These are phyloP conservation scores for Percopsis omiscomaycus DNA, from an alignment of 2,797 vertebrate species.

Conservation along the genomic window DNA sequence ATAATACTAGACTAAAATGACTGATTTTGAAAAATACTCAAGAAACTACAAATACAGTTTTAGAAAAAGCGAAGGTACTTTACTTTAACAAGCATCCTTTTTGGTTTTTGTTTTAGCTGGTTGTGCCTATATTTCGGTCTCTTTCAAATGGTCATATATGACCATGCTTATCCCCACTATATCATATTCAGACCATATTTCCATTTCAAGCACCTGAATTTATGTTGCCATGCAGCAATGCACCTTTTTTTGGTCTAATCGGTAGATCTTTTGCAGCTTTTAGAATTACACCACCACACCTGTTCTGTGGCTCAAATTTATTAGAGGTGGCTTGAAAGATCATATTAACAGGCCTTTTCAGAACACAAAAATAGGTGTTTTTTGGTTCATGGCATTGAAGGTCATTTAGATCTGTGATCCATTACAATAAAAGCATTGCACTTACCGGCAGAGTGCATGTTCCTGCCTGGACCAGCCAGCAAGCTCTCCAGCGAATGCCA, in stretches of 20 bases:
- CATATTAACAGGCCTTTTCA: constrained; percentile 62
- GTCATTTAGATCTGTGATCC: constrained; percentile 62
- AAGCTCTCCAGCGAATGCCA: constrained; percentile 51
- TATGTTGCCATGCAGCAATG: constrained; percentile 48
- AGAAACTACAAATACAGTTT: too few relatives aligned
- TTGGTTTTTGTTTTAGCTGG: constrained; percentile 28
- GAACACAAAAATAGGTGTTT: constrained; percentile 62
- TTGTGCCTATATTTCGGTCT: constrained; percentile 35
- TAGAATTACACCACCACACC: constrained; percentile 48
- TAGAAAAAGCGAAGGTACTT: too few relatives aligned
- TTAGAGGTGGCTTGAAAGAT: constrained; percentile 67
- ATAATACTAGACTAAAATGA: too few relatives aligned
- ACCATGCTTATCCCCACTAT: constrained; percentile 51
- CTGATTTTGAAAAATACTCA: too few relatives aligned
- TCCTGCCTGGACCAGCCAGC: constrained; percentile 35
- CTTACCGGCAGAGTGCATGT: constrained; percentile 44
- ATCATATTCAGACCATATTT: constrained; percentile 40
- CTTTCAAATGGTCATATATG: constrained; percentile 28
- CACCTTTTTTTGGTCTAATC: constrained; percentile 40
- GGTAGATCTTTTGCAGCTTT: constrained; percentile 17
- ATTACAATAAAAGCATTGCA: constrained; percentile 66
- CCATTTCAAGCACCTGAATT: constrained; percentile 53
- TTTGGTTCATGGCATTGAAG: constrained; percentile 66
- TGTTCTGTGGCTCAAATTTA: constrained; percentile 55
- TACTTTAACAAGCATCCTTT: not conserved